Evolutionary conservation across 2,797 vertebrate species (phyloP).

Genomic region (Tadarida brasiliensis): DNA sequence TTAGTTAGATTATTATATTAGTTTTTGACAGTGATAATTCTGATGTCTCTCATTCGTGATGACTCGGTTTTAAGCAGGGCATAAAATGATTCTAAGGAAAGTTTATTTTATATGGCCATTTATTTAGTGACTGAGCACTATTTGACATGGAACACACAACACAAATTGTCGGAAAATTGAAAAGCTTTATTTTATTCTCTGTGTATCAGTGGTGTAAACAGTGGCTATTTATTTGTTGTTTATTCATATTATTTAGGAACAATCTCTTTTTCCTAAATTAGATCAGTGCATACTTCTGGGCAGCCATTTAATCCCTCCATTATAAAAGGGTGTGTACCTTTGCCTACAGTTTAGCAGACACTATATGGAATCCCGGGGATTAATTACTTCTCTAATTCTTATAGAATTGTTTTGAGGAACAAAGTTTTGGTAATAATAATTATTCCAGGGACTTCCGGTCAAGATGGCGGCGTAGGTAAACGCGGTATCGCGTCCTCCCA

Average conservation of each 20-base stretch:
- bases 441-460: too few relatives aligned
- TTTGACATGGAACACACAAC: neutral
- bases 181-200: neutral
- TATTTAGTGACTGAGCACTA: neutral
- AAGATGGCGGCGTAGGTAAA: too few relatives aligned
- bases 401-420: neutral
- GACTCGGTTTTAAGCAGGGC: neutral
- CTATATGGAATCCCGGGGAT: neutral
- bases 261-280: neutral
- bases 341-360: neutral
- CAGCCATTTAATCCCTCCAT: neutral
- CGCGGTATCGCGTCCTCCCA: too few relatives aligned
- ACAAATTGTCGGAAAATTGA: neutral
- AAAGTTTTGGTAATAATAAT: slow-evolving; percentile 6
- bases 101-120: neutral
- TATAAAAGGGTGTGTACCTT: neutral
- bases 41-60: neutral
- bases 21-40: slow-evolving; percentile 5
- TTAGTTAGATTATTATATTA: neutral
- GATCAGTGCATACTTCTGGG: neutral
- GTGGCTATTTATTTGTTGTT: neutral
- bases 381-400: neutral
- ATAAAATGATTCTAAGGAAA: neutral
- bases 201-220: neutral
- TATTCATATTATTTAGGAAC: slow-evolving; percentile 12